Percentiles rank a stretch among this genome's conserved stretches.
phyloP scores from a whole-genome alignment of 1,140 invertebrate species.

The Caerostris extrusa region DNA sequence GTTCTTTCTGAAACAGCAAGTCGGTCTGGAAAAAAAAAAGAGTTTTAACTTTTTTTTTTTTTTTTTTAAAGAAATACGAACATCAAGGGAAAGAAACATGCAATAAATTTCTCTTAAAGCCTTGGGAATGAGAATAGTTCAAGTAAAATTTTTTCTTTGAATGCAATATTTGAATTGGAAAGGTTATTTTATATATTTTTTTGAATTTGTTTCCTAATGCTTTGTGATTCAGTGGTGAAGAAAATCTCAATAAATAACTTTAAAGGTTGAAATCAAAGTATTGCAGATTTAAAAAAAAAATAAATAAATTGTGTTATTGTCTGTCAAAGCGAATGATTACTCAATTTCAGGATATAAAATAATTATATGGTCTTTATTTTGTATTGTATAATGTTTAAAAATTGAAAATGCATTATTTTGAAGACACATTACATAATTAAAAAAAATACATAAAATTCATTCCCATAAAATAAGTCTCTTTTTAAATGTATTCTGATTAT shows the following conservation, averaged over 20 bases:
- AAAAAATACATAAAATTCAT: too few relatives aligned
- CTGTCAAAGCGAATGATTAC: too few relatives aligned
- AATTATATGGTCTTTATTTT: too few relatives aligned
- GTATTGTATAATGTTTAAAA: too few relatives aligned
- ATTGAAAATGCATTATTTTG: too few relatives aligned
- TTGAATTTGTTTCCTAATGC: background rate
- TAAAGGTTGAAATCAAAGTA: background rate
- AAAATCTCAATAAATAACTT: background rate
- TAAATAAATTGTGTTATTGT: too few relatives aligned
- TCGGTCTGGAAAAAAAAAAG: background rate
- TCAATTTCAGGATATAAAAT: too few relatives aligned
- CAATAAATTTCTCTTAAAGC: background rate
- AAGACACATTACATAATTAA: too few relatives aligned
- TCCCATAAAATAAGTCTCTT: too few relatives aligned
- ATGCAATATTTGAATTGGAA: background rate
- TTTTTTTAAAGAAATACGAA: background rate
- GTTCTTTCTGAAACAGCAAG: background rate
- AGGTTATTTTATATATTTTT: background rate
- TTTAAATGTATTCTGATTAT: too few relatives aligned
- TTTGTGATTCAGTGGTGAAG: background rate
- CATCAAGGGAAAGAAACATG: constrained; percentile 3
- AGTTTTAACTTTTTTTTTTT: background rate
- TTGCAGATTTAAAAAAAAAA: too few relatives aligned
- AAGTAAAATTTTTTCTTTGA: background rate
- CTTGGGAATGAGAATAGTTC: constrained; percentile 4